Conservation (phyloP, 2,797 vertebrate genomes). For the Artibeus jamaicensis region DNA sequence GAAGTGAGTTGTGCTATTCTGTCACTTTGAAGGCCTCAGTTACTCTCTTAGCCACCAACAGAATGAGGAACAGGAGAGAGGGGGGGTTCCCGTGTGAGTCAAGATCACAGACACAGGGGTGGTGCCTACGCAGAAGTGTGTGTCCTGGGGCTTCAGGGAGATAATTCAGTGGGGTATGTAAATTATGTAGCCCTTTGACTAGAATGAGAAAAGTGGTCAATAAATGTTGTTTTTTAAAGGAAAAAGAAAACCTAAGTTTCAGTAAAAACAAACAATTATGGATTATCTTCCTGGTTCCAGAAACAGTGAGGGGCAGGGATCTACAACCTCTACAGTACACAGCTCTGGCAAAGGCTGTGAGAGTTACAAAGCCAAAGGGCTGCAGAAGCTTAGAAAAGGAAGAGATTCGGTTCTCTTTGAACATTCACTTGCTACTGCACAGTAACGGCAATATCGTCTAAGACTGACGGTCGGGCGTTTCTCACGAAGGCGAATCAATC, state of each 20-base stretch:
- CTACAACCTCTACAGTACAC: background rate
- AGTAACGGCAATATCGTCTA: constrained; percentile 46
- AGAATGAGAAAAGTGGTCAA: background rate
- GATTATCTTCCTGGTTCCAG: background rate
- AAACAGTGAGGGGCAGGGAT: background rate
- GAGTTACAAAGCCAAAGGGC: background rate
- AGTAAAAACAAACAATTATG: background rate
- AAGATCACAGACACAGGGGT: background rate
- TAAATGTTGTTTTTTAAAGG: background rate
- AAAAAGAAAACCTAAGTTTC: constrained; percentile 34
- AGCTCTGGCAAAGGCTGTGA: background rate
- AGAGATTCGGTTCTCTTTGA: constrained; percentile 66
- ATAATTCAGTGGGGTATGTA: background rate
- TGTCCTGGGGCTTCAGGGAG: background rate
- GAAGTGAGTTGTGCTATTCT: background rate
- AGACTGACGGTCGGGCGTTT: constrained; percentile 58
- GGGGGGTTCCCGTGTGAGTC: background rate
- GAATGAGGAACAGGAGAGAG: background rate
- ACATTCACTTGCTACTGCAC: constrained; percentile 51
- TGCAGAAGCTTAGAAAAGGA: constrained; percentile 3
- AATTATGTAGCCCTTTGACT: background rate
- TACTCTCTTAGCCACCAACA: background rate
- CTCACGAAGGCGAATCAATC: constrained; percentile 66
- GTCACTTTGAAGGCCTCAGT: background rate
- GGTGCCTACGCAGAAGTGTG: background rate